Conservation (phyloP, 2,797 vertebrate genomes). For the Agapornis canus region DNA sequence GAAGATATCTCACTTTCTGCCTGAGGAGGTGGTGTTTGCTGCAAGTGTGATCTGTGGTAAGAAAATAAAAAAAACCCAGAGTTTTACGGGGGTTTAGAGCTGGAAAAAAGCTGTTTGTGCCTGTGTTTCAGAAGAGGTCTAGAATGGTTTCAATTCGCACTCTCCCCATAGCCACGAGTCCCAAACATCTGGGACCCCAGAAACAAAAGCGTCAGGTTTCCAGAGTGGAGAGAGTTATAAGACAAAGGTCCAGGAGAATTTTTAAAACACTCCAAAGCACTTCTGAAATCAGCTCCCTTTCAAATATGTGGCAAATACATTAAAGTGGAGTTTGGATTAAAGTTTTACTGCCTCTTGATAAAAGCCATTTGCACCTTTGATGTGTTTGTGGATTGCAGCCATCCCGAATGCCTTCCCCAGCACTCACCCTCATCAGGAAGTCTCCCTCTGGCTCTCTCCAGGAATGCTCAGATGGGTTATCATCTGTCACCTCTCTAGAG, state of each 20-base stretch:
- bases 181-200: slow-evolving; percentile 32
- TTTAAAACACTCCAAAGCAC: slow-evolving; percentile 39
- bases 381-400: slow-evolving; percentile 42
- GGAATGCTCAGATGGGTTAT: not conserved
- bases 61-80: fast-evolving
- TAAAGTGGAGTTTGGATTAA: slow-evolving; percentile 45
- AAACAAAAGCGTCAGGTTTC: slow-evolving; percentile 48
- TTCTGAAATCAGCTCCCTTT: slow-evolving; percentile 48
- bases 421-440: not conserved
- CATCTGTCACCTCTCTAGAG: not conserved
- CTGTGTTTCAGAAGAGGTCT: not conserved
- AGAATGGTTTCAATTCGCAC: not conserved
- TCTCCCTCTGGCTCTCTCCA: not conserved
- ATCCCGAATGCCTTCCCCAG: slow-evolving; percentile 48
- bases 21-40: not conserved
- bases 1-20: slow-evolving; percentile 7
- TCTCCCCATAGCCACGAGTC: not conserved
- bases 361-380: slow-evolving; percentile 60
- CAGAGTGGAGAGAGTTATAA: not conserved
- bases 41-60: not conserved
- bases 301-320: slow-evolving; percentile 51
- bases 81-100: not conserved
- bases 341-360: slow-evolving; percentile 57
- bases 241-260: slow-evolving; percentile 29
- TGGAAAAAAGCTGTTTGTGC: not conserved